Base-by-base conservation (phyloP, 2,797 vertebrate genomes). In the Carduelis carduelis region DNA sequence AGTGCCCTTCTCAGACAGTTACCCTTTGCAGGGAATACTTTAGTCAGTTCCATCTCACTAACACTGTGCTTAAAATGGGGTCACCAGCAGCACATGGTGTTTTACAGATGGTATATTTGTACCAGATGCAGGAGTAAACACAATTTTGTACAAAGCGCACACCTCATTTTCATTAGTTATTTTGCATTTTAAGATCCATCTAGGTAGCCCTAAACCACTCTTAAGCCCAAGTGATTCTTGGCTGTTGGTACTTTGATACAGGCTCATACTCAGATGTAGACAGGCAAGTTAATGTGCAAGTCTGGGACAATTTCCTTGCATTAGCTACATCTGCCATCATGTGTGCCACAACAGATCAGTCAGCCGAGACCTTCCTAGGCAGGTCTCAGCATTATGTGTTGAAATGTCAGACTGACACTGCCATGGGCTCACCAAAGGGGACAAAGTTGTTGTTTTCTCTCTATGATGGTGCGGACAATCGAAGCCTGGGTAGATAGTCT, bases 401-500 rank as follows among this genome's bases (percentile, higher is more conserved):
- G 46, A 39, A 21, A 47, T 39, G n/a, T 76, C 27, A 69, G 57
- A 28, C 28, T 37, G 60, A 11, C 24, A 22, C 19, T 43, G 21
- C 46, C 26, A 6, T 22, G 13, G 19, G 52, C 37, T 78, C 59
- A 59, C 35, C 30, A 35, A 19, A 53, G 5, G 11, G 16, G 3
- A 46, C 7, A 55, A 74, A 68, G 10, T 11, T 61, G 35, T 60
- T 43, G 3, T 49, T 84, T 91, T 65, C 34, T 81, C 4, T 43
- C 11, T 78, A 0, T 14, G 12, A 8, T 2, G 11, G 9, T 11
- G 22, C 32, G 43, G 18, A 20, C 56, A 79, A 23, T 44, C 1
- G 0, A 1, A 68, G 34, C 9, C 34, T 44, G 50, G 50, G 21
- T 9, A 49, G 37, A 7, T 20, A 35, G 22, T 49, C 69, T 34